These are phyloP conservation scores for Periplaneta americana DNA, from an alignment of 1,140 invertebrate genomes.

Conservation along the genomic window DNA sequence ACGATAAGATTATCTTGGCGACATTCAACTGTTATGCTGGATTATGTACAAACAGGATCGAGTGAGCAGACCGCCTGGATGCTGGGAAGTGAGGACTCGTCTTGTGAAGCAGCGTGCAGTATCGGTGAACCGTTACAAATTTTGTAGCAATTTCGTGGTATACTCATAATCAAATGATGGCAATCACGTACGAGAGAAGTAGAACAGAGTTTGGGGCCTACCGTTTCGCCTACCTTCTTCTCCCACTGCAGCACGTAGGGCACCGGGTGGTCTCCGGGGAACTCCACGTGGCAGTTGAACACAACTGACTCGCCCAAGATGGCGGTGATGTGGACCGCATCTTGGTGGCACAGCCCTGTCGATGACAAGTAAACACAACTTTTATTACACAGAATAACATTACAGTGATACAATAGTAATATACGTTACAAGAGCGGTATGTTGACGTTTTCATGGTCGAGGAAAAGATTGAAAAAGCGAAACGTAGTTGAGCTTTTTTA, in stretches of 20 bases:
- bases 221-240: constrained; percentile 94
- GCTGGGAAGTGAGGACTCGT: too few relatives aligned
- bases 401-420: too few relatives aligned
- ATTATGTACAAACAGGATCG: too few relatives aligned
- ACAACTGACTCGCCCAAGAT: constrained; percentile 92
- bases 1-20: too few relatives aligned
- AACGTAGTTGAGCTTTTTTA: too few relatives aligned
- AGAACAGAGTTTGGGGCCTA: constrained; percentile 37
- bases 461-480: too few relatives aligned
- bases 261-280: constrained; percentile 87
- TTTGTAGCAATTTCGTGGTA: neutral
- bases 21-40: too few relatives aligned
- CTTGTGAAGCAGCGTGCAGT: neutral
- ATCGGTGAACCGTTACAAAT: neutral
- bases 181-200: constrained; percentile 2
- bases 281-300: constrained; percentile 94
- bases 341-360: constrained; percentile 65
- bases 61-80: too few relatives aligned
- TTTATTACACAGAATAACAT: too few relatives aligned
- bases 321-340: constrained; percentile 92
- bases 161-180: neutral
- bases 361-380: too few relatives aligned
- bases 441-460: too few relatives aligned
- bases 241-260: constrained; percentile 97
- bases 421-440: too few relatives aligned